Percentiles rank a stretch among this genome's conserved stretches.
Conservation (phyloP, 2,888 invertebrate genomes). For the Pycnomerus fuliginosus region DNA sequence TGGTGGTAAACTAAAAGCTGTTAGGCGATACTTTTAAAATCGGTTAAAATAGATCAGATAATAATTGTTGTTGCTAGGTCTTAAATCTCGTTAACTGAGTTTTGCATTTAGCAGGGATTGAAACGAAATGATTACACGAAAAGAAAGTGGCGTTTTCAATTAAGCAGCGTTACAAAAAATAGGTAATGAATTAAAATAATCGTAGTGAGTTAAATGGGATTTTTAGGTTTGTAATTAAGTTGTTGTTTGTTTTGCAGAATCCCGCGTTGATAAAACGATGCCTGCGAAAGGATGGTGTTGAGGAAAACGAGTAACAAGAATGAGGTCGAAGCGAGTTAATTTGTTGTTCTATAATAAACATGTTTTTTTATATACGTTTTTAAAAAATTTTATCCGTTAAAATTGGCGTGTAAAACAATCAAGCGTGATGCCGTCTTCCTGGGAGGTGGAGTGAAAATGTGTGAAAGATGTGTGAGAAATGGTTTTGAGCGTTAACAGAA, state of each 20-base stretch:
- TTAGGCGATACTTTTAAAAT: too few relatives aligned
- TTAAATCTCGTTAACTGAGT: too few relatives aligned
- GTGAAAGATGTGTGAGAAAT: constrained; percentile 28
- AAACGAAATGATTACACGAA: too few relatives aligned
- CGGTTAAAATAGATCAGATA: too few relatives aligned
- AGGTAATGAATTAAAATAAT: too few relatives aligned
- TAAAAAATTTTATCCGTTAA: constrained; percentile 8
- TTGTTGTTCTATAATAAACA: constrained; percentile 14
- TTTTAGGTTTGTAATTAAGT: too few relatives aligned
- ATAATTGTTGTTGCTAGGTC: too few relatives aligned
- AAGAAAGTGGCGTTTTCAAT: too few relatives aligned
- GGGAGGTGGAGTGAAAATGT: constrained; percentile 2
- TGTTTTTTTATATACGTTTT: constrained; percentile 12
- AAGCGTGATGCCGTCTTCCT: constrained; percentile 13
- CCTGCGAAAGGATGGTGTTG: constrained; percentile 12
- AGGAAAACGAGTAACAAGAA: constrained; percentile 11
- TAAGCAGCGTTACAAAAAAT: too few relatives aligned
- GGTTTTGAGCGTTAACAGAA: constrained; percentile 35
- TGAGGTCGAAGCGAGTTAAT: constrained; percentile 19
- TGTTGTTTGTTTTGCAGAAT: constrained; percentile 16
- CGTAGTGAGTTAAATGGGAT: too few relatives aligned
- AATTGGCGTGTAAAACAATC: constrained; percentile 6
- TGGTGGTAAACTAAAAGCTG: too few relatives aligned
- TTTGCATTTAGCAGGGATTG: too few relatives aligned
- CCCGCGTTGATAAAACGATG: constrained; percentile 3